Conservation (phyloP, 2,797 vertebrate genomes). For the Cossypha caffra region DNA sequence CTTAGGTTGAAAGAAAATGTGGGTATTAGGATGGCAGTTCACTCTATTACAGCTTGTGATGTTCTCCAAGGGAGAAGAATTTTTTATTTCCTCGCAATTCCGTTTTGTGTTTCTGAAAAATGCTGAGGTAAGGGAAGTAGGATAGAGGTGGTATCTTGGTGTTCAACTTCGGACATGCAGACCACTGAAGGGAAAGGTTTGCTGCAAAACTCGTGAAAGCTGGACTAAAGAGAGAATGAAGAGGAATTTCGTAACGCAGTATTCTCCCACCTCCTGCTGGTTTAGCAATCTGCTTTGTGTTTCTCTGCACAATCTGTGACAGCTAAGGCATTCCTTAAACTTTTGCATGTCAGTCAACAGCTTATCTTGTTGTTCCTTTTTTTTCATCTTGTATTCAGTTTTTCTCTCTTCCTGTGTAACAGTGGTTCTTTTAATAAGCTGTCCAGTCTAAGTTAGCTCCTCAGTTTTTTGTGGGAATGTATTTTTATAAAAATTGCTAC, state of each 20-base stretch:
- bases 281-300: neutral
- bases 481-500: neutral
- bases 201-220: neutral
- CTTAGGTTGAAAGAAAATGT: neutral
- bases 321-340: neutral
- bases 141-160: neutral
- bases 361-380: neutral
- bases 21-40: neutral
- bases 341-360: neutral
- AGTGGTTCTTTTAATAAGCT: neutral
- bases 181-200: neutral
- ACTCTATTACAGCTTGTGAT: neutral
- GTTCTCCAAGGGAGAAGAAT: neutral
- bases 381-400: neutral
- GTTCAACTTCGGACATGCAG: accelerated
- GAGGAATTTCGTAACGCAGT: neutral
- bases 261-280: neutral
- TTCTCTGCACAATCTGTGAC: neutral
- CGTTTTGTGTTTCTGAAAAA: neutral
- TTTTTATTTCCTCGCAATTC: neutral
- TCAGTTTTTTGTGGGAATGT: neutral
- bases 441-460: neutral
- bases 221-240: neutral
- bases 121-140: neutral
- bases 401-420: neutral